Conservation (phyloP, 2,888 invertebrate species). For the Villa cingulata region DNA sequence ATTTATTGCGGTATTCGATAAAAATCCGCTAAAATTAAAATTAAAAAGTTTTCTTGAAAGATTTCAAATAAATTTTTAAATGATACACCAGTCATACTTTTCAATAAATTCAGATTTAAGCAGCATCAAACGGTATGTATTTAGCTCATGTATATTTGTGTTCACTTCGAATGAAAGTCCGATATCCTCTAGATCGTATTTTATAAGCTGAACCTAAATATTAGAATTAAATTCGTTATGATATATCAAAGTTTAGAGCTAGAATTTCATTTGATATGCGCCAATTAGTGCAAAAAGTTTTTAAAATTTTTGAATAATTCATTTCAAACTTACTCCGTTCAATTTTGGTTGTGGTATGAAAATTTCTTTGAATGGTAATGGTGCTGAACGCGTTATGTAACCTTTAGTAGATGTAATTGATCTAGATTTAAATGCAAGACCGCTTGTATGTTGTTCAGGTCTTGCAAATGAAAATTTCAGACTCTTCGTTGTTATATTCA, state of each 20-base stretch:
- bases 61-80: background rate
- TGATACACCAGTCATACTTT: slow-evolving; percentile 21
- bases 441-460: slow-evolving; percentile 32
- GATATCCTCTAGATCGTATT: slow-evolving; percentile 28
- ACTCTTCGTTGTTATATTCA: slow-evolving; percentile 25
- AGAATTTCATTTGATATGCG: too few species aligned
- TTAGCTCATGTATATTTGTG: slow-evolving; percentile 31
- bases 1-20: slow-evolving; percentile 31
- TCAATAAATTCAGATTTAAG: slow-evolving; percentile 35
- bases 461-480: slow-evolving; percentile 30
- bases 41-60: background rate
- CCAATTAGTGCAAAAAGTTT: background rate
- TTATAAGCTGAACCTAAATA: slow-evolving; percentile 29
- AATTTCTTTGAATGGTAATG: slow-evolving; percentile 27
- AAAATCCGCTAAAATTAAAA: slow-evolving; percentile 28
- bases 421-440: slow-evolving; percentile 33
- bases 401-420: slow-evolving; percentile 33
- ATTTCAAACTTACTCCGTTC: slow-evolving; percentile 25
- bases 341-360: slow-evolving; percentile 29
- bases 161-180: slow-evolving; percentile 29
- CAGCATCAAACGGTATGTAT: slow-evolving; percentile 32
- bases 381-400: slow-evolving; percentile 27
- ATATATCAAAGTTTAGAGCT: too few species aligned
- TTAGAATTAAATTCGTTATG: too few species aligned
- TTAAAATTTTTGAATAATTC: background rate